phyloP scores from a whole-genome alignment of 2,888 invertebrate genomes.

The Lycocerus yunnanus region DNA sequence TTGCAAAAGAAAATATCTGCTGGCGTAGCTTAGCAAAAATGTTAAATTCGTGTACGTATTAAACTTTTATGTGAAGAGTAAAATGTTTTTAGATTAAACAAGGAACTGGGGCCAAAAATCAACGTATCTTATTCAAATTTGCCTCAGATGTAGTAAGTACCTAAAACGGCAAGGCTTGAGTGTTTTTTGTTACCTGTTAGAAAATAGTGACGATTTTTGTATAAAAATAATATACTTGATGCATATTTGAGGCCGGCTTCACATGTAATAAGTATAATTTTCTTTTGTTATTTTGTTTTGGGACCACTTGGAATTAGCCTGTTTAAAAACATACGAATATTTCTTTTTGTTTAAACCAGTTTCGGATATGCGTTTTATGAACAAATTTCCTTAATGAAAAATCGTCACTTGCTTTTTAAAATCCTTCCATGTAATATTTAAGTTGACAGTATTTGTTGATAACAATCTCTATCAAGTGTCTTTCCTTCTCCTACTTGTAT shows the following conservation, averaged over 20 bases:
- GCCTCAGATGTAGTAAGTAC: slow-evolving; percentile 45
- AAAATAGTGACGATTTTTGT: slow-evolving; percentile 19
- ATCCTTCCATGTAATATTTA: slow-evolving; percentile 34
- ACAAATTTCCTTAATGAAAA: background rate
- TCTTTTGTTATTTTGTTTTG: slow-evolving; percentile 4
- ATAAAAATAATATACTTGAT: background rate
- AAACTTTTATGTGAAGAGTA: slow-evolving; percentile 29
- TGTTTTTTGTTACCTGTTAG: slow-evolving; percentile 33
- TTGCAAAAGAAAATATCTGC: slow-evolving; percentile 24
- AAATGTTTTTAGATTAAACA: slow-evolving; percentile 32
- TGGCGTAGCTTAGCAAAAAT: slow-evolving; percentile 27
- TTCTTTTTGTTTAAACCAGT: background rate
- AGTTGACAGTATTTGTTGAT: slow-evolving; percentile 32
- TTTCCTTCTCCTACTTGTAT: slow-evolving; percentile 15
- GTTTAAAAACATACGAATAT: background rate
- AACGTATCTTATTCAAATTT: slow-evolving; percentile 51
- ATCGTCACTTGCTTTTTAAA: background rate
- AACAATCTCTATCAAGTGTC: slow-evolving; percentile 26
- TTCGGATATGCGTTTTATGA: background rate
- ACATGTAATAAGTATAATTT: background rate
- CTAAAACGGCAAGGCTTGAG: slow-evolving; percentile 29
- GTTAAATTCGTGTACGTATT: slow-evolving; percentile 33
- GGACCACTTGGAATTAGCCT: background rate
- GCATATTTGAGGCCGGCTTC: background rate
- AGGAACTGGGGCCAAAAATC: slow-evolving; percentile 53